Evolutionary conservation across 2,113 vertebrate species (phyloP).

Genomic region (Carlito syrichta): DNA sequence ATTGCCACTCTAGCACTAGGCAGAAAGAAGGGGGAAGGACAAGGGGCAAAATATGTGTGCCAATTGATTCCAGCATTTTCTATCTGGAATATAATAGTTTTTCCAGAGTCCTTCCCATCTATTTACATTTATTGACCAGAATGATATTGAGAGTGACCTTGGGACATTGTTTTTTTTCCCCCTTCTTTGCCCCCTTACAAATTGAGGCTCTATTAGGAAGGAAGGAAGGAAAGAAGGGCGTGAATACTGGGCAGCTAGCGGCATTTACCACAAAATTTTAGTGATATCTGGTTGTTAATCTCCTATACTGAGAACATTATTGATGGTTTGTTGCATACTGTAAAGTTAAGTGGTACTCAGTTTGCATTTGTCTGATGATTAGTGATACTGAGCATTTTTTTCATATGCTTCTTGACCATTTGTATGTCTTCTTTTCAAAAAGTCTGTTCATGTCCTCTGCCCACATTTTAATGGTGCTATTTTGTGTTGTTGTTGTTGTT

Average conservation of each 20-base stretch:
- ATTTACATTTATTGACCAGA: background rate
- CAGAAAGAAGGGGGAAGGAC: background rate
- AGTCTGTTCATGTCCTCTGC: background rate
- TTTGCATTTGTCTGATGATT: background rate
- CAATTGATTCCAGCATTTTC: background rate
- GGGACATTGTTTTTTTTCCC: background rate
- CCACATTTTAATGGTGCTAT: background rate
- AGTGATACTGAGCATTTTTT: background rate
- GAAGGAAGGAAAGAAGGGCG: background rate
- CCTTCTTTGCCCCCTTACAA: background rate
- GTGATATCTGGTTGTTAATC: background rate
- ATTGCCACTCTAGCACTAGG: background rate
- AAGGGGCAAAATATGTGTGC: background rate
- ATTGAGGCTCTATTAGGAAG: background rate
- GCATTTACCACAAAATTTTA: background rate
- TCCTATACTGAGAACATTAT: background rate
- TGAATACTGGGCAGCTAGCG: background rate
- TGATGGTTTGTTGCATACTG: background rate
- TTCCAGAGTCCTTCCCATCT: background rate
- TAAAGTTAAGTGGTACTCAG: background rate
- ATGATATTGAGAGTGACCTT: background rate
- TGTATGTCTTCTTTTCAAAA: background rate
- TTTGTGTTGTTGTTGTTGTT: background rate
- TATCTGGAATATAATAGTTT: background rate
- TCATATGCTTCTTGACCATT: background rate